Conservation (phyloP, 2,113 vertebrate species). For the Patagioenas fasciata region DNA sequence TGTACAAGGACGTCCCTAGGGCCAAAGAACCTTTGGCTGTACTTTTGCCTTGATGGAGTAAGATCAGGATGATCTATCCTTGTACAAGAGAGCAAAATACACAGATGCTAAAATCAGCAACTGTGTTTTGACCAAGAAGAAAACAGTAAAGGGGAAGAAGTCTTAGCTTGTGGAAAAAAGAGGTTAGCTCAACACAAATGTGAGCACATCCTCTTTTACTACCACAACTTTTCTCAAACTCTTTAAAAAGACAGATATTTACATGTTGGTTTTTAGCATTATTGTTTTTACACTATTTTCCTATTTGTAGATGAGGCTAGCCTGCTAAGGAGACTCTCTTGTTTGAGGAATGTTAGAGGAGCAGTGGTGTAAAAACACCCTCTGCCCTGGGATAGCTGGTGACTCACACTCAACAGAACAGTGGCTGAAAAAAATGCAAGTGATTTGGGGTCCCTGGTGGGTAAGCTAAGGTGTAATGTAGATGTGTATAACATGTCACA, state of each 20-base stretch:
- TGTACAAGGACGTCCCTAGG: not conserved
- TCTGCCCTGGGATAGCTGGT: not conserved
- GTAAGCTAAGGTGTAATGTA: not conserved
- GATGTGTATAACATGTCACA: not conserved
- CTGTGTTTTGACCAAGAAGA: not conserved
- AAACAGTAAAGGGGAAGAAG: not conserved
- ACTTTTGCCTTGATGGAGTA: not conserved
- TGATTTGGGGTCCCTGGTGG: not conserved
- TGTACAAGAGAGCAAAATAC: not conserved
- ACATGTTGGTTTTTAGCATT: not conserved
- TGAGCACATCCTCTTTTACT: not conserved
- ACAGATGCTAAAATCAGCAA: not conserved
- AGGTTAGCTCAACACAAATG: not conserved
- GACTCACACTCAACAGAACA: not conserved
- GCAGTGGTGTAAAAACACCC: not conserved
- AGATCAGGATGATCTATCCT: not conserved
- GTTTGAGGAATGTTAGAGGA: not conserved
- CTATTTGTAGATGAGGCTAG: not conserved
- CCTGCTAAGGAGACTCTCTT: not conserved
- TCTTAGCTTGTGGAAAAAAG: not conserved
- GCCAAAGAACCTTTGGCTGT: constrained; percentile 32
- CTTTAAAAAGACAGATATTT: not conserved
- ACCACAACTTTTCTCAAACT: not conserved
- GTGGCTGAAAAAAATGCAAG: not conserved
- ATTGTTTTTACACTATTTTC: not conserved